Evolutionary conservation across 2,797 vertebrate species (phyloP).

Genomic region (Pogonophryne albipinna): DNA sequence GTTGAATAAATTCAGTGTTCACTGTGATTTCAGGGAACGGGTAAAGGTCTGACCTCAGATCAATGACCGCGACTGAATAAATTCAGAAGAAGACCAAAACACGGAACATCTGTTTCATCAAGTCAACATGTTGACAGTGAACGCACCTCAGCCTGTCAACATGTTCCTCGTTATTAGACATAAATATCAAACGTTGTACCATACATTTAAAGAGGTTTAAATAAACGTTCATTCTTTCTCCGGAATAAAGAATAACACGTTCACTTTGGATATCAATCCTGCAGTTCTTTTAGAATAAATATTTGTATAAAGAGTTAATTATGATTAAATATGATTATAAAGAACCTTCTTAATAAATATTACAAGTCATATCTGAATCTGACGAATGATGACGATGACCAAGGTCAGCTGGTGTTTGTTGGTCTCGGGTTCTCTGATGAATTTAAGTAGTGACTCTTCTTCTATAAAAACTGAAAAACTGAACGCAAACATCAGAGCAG

Average conservation of each 20-base stretch:
- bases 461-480: slow-evolving; percentile 63
- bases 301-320: too few species aligned
- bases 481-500: slow-evolving; percentile 15
- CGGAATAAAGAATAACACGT: too few species aligned
- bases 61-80: slow-evolving; percentile 33
- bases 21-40: slow-evolving; percentile 3
- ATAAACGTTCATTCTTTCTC: too few species aligned
- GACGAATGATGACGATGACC: neutral
- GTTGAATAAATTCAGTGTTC: slow-evolving; percentile 53
- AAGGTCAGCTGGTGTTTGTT: slow-evolving; percentile 36
- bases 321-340: too few species aligned
- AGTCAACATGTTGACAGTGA: neutral
- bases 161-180: too few species aligned
- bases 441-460: slow-evolving; percentile 60
- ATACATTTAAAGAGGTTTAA: neutral
- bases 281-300: too few species aligned
- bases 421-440: slow-evolving; percentile 66
- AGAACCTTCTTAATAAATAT: slow-evolving; percentile 12
- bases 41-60: slow-evolving; percentile 20
- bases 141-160: too few species aligned
- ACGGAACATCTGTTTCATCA: slow-evolving; percentile 28
- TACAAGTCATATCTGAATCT: neutral
- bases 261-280: too few species aligned
- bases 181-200: too few species aligned
- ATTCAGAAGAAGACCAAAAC: slow-evolving; percentile 43